Evolutionary conservation across 2,113 vertebrate genomes (phyloP), one percentile per base, ranked within the genome.

Genomic region (Neotragus moschatus): DNA sequence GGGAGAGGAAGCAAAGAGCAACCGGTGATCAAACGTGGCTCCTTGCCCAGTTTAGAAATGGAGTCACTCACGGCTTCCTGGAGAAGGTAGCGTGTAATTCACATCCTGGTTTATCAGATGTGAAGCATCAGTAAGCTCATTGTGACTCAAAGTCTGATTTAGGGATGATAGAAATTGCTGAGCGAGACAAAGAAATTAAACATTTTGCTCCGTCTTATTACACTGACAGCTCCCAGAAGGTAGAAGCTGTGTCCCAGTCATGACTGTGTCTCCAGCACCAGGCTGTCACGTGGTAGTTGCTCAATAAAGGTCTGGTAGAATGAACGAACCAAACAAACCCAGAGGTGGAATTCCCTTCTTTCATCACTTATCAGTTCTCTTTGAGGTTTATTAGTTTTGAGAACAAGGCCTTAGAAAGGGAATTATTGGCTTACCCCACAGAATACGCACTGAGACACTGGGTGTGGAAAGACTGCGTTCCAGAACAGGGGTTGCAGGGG

Each of bases 101-200:
- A 63, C 36, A 39, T 73, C 66, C 66, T 73, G 66, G 10, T 39
- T 39, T 70, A 70, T 70, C 66, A 53, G 25, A 81, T 30, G 12
- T 39, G 39, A 95, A 82, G 23, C 66, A 80, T 77, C 21, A 6
- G 4, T 70, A 84, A 3, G 66, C 12, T 89, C 73, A 70, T 51
- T 49, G 89, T 36, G 75, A 84, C n/a, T 91, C 66, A 63, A 61
- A 93, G 95, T 90, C 49, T 79, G 47, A 95, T 87, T 90, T 79
- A 79, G 36, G 26, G 17, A 51, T 88, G 80, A 96, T 92, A 86
- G 47, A 96, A 36, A 81, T 85, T 33, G 13, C 14, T 45, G 60
- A 89, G 55, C 23, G 51, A 89, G 47, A 58, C n/a, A 85, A 63
- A 75, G 53, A 61, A 81, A 94, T 47, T 21, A 70, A 58, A 84